Evolutionary conservation across 2,113 vertebrate genomes (phyloP).

Genomic region (Apodemus sylvaticus): DNA sequence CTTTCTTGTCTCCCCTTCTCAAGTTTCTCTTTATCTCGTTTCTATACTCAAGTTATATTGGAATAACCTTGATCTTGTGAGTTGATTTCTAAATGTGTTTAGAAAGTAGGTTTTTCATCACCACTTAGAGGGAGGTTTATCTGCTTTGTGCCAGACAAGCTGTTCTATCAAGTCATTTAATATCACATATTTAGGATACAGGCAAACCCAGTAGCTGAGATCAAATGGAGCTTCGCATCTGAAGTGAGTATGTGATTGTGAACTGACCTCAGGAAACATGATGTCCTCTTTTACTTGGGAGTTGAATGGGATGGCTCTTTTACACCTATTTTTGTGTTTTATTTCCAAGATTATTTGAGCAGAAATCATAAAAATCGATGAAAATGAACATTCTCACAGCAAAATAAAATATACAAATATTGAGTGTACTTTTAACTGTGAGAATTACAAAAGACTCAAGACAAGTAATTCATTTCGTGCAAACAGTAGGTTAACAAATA

Average conservation of each 20-base stretch:
- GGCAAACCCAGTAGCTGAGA: slow-evolving; percentile 47
- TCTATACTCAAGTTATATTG: slow-evolving; percentile 56
- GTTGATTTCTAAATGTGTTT: slow-evolving; percentile 76
- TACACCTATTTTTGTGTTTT: slow-evolving; percentile 15
- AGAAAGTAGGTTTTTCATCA: slow-evolving; percentile 65
- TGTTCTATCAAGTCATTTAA: slow-evolving; percentile 68
- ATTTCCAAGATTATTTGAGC: slow-evolving; percentile 13
- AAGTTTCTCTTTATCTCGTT: slow-evolving; percentile 68
- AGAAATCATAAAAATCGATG: slow-evolving; percentile 10
- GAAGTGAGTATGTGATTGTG: slow-evolving; percentile 51
- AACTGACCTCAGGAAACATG: slow-evolving; percentile 52
- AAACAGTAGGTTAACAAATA: neutral
- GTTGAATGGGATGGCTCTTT: neutral
- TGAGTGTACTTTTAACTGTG: neutral
- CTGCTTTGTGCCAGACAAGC: slow-evolving; percentile 67
- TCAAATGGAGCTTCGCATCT: slow-evolving; percentile 56
- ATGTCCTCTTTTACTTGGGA: slow-evolving; percentile 31
- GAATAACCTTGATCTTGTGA: slow-evolving; percentile 63
- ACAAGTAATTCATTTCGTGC: slow-evolving; percentile 9
- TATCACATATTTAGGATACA: slow-evolving; percentile 60
- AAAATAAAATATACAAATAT: slow-evolving; percentile 49
- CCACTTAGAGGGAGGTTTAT: slow-evolving; percentile 68
- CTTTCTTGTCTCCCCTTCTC: slow-evolving; percentile 63
- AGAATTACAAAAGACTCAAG: slow-evolving; percentile 15
- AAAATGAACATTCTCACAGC: slow-evolving; percentile 21